These are phyloP conservation scores for Icerya purchasi DNA, from an alignment of 2,888 invertebrate species.

Conservation along the genomic window DNA sequence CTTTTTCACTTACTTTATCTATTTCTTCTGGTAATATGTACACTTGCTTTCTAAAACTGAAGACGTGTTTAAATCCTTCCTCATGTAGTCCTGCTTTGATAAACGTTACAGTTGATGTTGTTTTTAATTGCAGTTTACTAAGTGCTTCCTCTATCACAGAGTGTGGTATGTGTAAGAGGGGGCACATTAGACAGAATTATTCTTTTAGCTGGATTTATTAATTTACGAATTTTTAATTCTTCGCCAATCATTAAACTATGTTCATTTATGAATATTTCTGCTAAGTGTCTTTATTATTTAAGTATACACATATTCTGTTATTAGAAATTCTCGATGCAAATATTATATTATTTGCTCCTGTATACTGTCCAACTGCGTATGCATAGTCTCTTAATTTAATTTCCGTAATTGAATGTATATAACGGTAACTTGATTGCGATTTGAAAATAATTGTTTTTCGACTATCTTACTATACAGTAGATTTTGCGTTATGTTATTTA, in stretches of 20 bases:
- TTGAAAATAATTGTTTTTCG: not conserved
- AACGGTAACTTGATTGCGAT: not conserved
- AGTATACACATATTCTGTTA: not conserved
- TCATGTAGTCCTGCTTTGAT: not conserved
- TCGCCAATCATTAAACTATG: not conserved
- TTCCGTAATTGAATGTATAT: not conserved
- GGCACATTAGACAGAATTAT: too few species aligned
- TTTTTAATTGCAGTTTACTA: not conserved
- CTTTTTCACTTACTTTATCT: not conserved
- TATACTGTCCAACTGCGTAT: not conserved
- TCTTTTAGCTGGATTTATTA: not conserved
- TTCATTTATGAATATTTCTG: not conserved
- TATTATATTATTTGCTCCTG: not conserved
- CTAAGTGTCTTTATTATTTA: not conserved
- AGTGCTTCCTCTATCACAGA: not conserved
- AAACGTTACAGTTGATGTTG: not conserved
- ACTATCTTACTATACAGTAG: not conserved
- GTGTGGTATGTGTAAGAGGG: not conserved
- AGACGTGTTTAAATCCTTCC: not conserved
- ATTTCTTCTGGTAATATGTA: not conserved
- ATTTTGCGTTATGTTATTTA: not conserved
- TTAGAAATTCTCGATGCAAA: not conserved
- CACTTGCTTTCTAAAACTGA: not conserved
- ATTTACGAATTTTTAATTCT: not conserved
- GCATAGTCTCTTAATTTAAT: not conserved